Evolutionary conservation across 2,113 vertebrate genomes (phyloP).

Genomic region (Fulica atra): DNA sequence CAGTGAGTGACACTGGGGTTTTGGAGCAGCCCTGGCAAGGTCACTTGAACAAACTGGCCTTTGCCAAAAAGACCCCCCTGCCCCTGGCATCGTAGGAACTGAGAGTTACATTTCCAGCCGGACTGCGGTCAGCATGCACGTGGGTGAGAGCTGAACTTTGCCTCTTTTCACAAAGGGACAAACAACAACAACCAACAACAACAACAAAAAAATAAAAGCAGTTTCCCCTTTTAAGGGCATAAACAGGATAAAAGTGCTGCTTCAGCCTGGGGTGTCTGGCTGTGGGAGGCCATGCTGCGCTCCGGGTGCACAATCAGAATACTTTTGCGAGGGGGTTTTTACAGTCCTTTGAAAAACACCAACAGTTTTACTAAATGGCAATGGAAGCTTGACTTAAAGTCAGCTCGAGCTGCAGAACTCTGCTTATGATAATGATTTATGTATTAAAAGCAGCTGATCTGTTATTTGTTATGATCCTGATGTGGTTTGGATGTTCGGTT

Average conservation of each 20-base stretch:
- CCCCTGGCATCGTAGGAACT: neutral
- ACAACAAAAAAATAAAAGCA: neutral
- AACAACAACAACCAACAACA: neutral
- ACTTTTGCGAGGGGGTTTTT: neutral
- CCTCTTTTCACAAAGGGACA: neutral
- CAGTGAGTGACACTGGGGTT: neutral
- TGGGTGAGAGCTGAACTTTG: slow-evolving; percentile 40
- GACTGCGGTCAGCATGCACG: neutral
- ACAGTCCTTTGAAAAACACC: neutral
- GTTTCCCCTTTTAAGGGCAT: slow-evolving; percentile 46
- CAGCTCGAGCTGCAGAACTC: neutral
- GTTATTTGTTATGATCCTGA: slow-evolving; percentile 43
- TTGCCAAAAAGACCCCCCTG: neutral
- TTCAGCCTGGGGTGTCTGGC: neutral
- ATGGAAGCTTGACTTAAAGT: slow-evolving; percentile 5
- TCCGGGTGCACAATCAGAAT: neutral
- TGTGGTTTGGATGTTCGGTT: slow-evolving; percentile 30
- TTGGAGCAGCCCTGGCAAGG: neutral
- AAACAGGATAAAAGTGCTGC: slow-evolving; percentile 49
- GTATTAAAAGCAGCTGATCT: slow-evolving; percentile 23
- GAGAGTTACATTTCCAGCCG: neutral
- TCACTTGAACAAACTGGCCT: neutral
- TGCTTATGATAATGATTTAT: slow-evolving; percentile 21
- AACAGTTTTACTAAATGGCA: neutral
- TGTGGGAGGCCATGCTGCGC: neutral